Base-by-base conservation (phyloP, 2,113 vertebrate species). In the Eulemur macaco region DNA sequence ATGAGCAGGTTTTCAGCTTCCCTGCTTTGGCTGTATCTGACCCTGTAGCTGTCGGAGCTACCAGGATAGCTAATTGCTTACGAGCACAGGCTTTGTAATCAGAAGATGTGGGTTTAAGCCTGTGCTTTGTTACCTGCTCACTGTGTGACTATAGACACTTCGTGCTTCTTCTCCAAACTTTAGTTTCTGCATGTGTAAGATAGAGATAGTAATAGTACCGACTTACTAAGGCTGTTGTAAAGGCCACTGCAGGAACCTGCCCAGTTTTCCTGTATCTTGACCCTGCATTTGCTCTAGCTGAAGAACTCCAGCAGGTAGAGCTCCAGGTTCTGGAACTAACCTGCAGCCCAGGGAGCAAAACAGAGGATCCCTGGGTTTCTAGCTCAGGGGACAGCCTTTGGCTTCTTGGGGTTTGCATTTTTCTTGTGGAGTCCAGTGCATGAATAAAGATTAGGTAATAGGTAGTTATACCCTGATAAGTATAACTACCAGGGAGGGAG, bases 391-490 rank as follows among this genome's bases (percentile, higher is more conserved):
- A 20, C 1, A 34, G 25, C 14, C 2, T 21, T 27, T 64, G 81
- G n/a, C 85, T 39, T 73, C 58, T 68, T 31, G 52, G 86, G 50
- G n/a, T 93, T 95, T 66, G 58, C 31, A 7, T 93, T 58, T 50
- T 66, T 50, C 39, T 50, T 23, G 8, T 18, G 54, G 81, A 69
- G 60, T 68, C 31, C 18, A 39, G 25, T 39, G 8, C 2, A 7
- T 27, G 29, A 56, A 7, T 58, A 50, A 84, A 92, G 45, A 80
- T 52, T 50, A 64, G 52, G 15, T 0, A 63, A 63, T 63, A 63
- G 27, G 27, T 4, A 63, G 27, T 63, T 56, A 10, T 17, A 18
- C 10, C 21, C 27, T 71, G 27, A 8, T 76, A 23, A 52, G 37
- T 56, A 13, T 17, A n/a, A 34, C 31, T 8, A 8, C 45, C 42